Evolutionary conservation across 2,888 invertebrate genomes (phyloP), one percentile per base, ranked within the genome.

Genomic region (Uropetala carovei): DNA sequence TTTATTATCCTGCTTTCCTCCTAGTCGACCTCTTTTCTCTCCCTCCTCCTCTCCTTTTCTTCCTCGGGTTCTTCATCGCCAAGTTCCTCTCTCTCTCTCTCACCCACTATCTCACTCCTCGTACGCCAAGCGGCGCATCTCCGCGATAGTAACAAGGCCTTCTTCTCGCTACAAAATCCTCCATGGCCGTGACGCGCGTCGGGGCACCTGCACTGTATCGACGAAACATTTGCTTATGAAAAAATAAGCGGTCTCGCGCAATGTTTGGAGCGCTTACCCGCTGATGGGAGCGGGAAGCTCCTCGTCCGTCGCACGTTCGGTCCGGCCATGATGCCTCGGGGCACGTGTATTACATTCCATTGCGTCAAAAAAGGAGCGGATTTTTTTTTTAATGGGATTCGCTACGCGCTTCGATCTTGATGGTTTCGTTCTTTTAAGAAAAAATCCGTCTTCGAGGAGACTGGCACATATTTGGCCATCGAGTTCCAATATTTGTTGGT

Each of bases 131-230:
- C 3, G 5, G 68, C 18, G 13, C 75, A 27, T 75, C 75, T 75
- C 75, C 14, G 75, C 14, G 75, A 27, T 75, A 27, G 22, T 22
- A 75, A 75, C 75, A 27, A 13, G 75, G 9, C n/a, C n/a, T n/a
- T 75, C 22, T 75, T 75, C 27, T 10, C 22, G 22, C 75, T 14
- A 75, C 75, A 75, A 75, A 75, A 22, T 18, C 75, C 75, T 27
- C 22, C 75, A 27, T 22, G 18, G 75, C 22, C 75, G 11, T 10
- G 68, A 68, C n/a, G 68, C 9, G 22, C 75, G 27, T 75, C 75
- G 4, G 75, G 75, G 75, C 75, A 75, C 75, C 75, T 75, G 75
- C 18, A 27, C 27, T 75, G 75, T 75, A 75, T 75, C 75, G 75
- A 75, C 22, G 22, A 75, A 75, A 75, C 27, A 27, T 22, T 75